A percentile compares a stretch with the other conserved stretches of the same genome.
phyloP scores from a whole-genome alignment of 1,140 invertebrate species.

The Tetramorium simillimum region DNA sequence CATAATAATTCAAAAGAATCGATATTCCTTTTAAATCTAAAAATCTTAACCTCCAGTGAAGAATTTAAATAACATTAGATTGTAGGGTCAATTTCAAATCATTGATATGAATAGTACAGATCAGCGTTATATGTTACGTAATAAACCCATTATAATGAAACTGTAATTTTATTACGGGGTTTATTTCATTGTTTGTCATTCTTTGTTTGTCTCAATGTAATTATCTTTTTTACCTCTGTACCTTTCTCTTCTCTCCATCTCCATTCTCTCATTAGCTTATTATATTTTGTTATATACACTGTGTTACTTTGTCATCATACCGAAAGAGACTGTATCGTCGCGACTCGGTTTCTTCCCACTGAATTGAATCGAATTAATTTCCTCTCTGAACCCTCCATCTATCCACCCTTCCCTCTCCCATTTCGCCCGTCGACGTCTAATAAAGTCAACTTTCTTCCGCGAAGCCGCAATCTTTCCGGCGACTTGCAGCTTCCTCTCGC shows the following conservation, averaged over 20 bases:
- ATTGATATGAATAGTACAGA: neutral
- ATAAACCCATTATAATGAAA: neutral
- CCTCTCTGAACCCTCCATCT: constrained; percentile 11
- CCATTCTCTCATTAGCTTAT: neutral
- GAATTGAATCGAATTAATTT: constrained; percentile 51
- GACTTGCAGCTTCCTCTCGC: constrained; percentile 32
- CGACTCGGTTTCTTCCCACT: neutral
- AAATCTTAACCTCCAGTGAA: neutral
- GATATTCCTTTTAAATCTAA: neutral
- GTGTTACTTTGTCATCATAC: neutral
- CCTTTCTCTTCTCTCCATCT: neutral
- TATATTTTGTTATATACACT: constrained; percentile 5
- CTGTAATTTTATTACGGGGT: neutral
- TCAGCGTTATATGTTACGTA: neutral
- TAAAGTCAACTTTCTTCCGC: constrained; percentile 44
- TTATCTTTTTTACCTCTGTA: neutral
- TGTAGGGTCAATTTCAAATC: neutral
- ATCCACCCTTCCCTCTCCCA: neutral
- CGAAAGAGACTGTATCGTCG: neutral
- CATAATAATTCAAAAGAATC: neutral
- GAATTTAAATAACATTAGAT: neutral
- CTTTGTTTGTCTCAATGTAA: neutral
- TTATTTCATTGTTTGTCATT: neutral
- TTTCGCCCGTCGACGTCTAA: constrained; percentile 5
- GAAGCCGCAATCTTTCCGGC: constrained; percentile 54